Percentiles rank a stretch among this genome's conserved stretches.
Conservation (phyloP, 2,797 vertebrate species). For the Rhinichthys osculus region DNA sequence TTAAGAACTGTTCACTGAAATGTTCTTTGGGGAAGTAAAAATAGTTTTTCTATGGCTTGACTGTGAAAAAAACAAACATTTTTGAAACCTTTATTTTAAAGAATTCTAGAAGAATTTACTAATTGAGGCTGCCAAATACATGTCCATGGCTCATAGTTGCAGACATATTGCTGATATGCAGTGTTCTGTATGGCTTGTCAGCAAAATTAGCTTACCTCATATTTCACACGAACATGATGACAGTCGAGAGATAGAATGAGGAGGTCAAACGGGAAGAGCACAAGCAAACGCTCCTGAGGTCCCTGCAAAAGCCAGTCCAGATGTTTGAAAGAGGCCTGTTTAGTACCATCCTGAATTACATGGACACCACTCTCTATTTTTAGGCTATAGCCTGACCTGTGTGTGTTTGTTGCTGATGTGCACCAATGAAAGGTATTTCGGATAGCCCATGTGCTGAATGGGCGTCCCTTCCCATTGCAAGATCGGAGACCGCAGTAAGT, state of each 20-base stretch:
- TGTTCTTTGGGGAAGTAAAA: background rate
- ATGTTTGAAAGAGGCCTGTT: background rate
- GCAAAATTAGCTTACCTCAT: slow-evolving; percentile 76
- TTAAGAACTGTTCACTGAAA: background rate
- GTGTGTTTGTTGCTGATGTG: slow-evolving; percentile 73
- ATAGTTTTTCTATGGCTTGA: background rate
- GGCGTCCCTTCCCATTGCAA: slow-evolving; percentile 83
- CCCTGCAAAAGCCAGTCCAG: slow-evolving; percentile 67
- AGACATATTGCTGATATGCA: slow-evolving; percentile 15
- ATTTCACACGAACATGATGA: slow-evolving; percentile 74
- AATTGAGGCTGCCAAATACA: background rate
- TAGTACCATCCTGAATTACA: background rate
- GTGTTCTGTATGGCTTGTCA: background rate
- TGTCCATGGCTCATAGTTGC: background rate
- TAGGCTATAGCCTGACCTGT: slow-evolving; percentile 67
- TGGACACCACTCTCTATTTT: background rate
- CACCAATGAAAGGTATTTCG: slow-evolving; percentile 76
- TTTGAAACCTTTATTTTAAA: background rate
- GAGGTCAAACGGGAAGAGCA: slow-evolving; percentile 83
- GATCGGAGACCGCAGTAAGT: slow-evolving; percentile 76
- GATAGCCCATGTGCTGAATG: slow-evolving; percentile 84
- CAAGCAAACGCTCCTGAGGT: slow-evolving; percentile 80
- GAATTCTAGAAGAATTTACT: background rate
- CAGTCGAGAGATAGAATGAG: slow-evolving; percentile 83
- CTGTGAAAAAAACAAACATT: fast-evolving